phyloP scores from a whole-genome alignment of 2,113 vertebrate species.

The Pseudopipra pipra region DNA sequence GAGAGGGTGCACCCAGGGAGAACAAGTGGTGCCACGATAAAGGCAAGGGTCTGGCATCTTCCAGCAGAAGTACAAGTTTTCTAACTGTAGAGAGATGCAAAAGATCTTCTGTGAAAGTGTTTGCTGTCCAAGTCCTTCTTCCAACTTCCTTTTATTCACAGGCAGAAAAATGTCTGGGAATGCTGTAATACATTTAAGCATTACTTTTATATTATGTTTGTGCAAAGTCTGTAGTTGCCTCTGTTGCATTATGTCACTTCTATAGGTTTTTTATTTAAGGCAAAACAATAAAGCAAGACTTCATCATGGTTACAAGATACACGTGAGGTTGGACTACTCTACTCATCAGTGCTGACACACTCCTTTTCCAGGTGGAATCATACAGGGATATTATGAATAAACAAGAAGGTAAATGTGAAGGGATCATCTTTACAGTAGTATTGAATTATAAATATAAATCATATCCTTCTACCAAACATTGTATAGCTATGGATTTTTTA shows the following conservation, averaged over 20 bases:
- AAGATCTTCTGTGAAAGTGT: background rate
- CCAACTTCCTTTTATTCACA: background rate
- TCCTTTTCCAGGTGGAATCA: background rate
- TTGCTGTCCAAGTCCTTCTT: background rate
- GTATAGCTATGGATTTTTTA: background rate
- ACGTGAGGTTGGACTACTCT: background rate
- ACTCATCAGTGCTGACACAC: background rate
- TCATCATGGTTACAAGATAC: background rate
- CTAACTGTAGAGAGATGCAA: background rate
- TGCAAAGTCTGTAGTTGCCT: background rate
- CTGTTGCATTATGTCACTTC: background rate
- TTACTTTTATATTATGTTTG: background rate
- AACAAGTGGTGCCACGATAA: background rate
- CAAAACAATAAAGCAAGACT: background rate
- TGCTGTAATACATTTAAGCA: background rate
- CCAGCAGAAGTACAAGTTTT: background rate
- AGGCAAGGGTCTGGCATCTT: background rate
- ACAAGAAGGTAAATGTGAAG: background rate
- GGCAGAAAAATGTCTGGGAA: background rate
- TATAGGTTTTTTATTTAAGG: background rate
- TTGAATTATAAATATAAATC: background rate
- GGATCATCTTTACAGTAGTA: background rate
- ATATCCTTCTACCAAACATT: background rate
- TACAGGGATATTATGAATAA: background rate
- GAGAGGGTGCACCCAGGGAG: accelerated